Evolutionary conservation across 1,140 invertebrate species (phyloP), one percentile per base, ranked within the genome.

Genomic region (Hydropsyche tenuis): DNA sequence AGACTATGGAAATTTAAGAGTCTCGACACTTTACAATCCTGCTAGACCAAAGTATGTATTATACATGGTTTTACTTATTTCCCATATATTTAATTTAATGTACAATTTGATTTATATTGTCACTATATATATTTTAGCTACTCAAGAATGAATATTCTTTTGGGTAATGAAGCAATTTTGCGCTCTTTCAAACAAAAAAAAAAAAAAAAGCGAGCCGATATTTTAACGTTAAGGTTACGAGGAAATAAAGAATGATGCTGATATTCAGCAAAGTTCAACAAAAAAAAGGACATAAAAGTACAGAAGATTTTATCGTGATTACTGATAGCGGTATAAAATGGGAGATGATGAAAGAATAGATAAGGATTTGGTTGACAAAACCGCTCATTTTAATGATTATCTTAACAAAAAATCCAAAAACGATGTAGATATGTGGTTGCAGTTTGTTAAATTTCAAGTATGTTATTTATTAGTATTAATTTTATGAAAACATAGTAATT

Each of bases 401-500:
- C n/a, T 78, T 0, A 22, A 65, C 12, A 53, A 43, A 5, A 75
- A 78, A 64, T 74, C 77, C n/a, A n/a, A n/a, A 5, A 74, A 78
- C 18, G 74, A 78, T 70, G 66, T 72, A 4, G 70, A 78, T 51
- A 74, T 69, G 65, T 78, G 77, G 77, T 37, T 75, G 53, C 42
- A 78, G 20, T 78, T 68, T 65, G 65, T 75, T n/a, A 72, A 75
- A 64, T 68, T 78, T 27, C 77, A 78, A 69, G 77, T 78, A 75
- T 22, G 12, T 48, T 69, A 23, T 9, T 11, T 11, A 27, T 45
- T 70, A 18, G n/a, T 43, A 45, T 56, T 30, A 18, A 56, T 5
- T 7, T 11, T n/a, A 25, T 48, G 11, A 9, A 25, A 23, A 7
- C n/a, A 3, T 48, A 69, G 11, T 6, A 60, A 69, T 66, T 25